Percentiles rank a stretch among this genome's conserved stretches.
phyloP scores from a whole-genome alignment of 2,888 invertebrate genomes.

The Caenorhabditis doughertyi region DNA sequence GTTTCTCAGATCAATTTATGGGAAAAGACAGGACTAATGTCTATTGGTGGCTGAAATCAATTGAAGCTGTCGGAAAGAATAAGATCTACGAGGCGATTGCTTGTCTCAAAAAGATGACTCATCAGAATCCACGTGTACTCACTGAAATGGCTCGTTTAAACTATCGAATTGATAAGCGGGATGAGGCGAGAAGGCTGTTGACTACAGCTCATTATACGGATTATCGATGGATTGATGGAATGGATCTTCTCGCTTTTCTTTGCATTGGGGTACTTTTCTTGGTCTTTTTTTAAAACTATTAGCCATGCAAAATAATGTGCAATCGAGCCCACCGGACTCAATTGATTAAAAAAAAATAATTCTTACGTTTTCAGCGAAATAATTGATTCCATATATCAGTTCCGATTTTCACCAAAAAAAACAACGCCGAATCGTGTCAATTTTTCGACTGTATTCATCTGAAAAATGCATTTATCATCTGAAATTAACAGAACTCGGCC shows the following conservation, averaged over 20 bases:
- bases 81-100: constrained; percentile 31
- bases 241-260: constrained; percentile 56
- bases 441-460: too few relatives aligned
- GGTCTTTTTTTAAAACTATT: not conserved
- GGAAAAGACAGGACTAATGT: constrained; percentile 18
- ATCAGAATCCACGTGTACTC: constrained; percentile 38
- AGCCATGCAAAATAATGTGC: too few relatives aligned
- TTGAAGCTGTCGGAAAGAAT: constrained; percentile 32
- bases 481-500: too few relatives aligned
- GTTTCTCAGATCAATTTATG: constrained; percentile 12
- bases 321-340: too few relatives aligned
- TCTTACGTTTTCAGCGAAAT: too few relatives aligned
- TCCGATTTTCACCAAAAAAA: too few relatives aligned
- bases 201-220: constrained; percentile 20
- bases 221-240: constrained; percentile 46
- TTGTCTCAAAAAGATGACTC: constrained; percentile 43
- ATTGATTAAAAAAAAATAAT: too few relatives aligned
- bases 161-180: constrained; percentile 26
- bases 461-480: too few relatives aligned
- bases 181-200: constrained; percentile 43
- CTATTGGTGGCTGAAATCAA: constrained; percentile 46
- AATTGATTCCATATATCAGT: too few relatives aligned
- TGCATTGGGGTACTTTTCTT: constrained; percentile 20
- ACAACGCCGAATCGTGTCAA: too few relatives aligned
- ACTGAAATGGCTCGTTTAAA: constrained; percentile 42